These are phyloP conservation scores for Ptilodon capucinus DNA, from an alignment of 2,888 invertebrate species.

Conservation along the genomic window DNA sequence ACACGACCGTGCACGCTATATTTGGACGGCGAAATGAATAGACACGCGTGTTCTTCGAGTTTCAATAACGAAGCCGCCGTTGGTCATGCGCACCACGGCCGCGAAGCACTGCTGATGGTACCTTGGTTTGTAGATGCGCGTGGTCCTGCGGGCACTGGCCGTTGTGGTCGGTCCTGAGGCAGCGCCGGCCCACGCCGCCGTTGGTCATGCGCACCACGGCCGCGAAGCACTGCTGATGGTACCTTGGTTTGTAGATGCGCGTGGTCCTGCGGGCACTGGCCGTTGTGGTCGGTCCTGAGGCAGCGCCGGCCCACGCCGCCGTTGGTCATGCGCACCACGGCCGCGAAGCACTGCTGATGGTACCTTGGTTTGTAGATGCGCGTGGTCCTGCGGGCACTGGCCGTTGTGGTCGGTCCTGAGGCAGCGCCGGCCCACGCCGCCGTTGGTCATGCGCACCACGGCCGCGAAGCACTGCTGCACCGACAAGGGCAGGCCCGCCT, in stretches of 20 bases:
- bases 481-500: conserved; percentile 10
- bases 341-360: neutral
- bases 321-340: conserved; percentile 51
- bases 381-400: conserved; percentile 51
- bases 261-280: conserved; percentile 53
- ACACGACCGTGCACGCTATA: no score
- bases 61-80: no score
- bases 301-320: conserved; percentile 58
- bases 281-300: conserved; percentile 51
- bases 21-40: no score
- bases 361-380: conserved; percentile 55
- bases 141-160: conserved; percentile 56
- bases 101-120: no score
- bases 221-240: no score
- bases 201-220: no score
- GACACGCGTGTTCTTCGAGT: no score
- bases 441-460: conserved; percentile 55
- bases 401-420: conserved; percentile 54
- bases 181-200: no score
- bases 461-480: neutral
- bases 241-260: conserved; percentile 55
- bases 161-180: conserved; percentile 50
- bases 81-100: no score
- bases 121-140: conserved; percentile 53
- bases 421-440: conserved; percentile 52